Evolutionary conservation across 2,888 invertebrate species (phyloP), one percentile per base, ranked within the genome.

Genomic region (Heteropelma amictum): DNA sequence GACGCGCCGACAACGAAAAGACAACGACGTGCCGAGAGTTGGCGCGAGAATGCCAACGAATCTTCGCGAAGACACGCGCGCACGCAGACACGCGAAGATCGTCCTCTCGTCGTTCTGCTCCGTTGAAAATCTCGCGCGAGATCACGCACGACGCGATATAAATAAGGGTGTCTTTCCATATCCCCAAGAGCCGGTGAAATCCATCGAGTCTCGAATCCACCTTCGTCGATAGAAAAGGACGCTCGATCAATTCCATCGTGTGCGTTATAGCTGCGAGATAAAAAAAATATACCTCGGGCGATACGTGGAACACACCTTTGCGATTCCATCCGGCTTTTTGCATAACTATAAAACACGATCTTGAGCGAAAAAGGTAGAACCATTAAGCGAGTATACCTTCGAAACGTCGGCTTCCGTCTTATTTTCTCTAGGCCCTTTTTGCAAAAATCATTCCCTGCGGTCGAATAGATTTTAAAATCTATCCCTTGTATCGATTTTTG

Each of bases 21-120:
- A 68, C 73, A 63, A 69, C 74, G 77, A 75, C 56, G 40, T 63
- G 40, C 23, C 56, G n/a, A 76, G 75, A 69, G 69, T 79, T 72
- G 63, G 61, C 71, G 35, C 40, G 65, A 63, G 65, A 72, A 73
- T 61, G 54, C 70, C 49, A n/a, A n/a, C 68, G 17, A 53, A 76
- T 79, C 76, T 74, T 81, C 30, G 30, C 10, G 7, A 5, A 4
- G 38, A 12, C 38, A 80, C 82, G 80, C 30, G 28, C 17, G 17
- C 47, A 49, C 35, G 28, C 56, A 61, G 61, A 72, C 68, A 76
- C 76, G 47, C 68, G 63, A 72, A 68, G 53, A 72, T 72, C 51
- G 82, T 80, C 80, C 81, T 80, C 82, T 80, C 77, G 80, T 70
- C 58, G 68, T 63, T 47, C 53, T 51, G 35, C 33, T 19, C 7